Evolutionary conservation across 2,888 invertebrate genomes (phyloP).

Genomic region (Eulithis prunata): DNA sequence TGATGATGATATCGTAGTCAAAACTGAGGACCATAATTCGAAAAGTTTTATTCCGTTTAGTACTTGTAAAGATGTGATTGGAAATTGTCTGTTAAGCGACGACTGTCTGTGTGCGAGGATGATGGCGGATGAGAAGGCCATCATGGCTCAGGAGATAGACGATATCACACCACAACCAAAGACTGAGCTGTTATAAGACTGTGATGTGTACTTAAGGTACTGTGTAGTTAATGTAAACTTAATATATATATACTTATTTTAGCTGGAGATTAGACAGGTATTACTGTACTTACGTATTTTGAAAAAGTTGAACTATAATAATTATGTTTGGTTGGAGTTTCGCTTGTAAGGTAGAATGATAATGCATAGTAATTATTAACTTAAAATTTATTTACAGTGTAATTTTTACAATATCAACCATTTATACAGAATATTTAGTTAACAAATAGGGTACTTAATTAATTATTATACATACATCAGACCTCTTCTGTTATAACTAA

Average conservation of each 20-base stretch:
- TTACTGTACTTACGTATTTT: conserved; percentile 3
- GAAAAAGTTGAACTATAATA: conserved; percentile 18
- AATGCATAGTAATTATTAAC: conserved; percentile 64
- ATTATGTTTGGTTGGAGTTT: conserved; percentile 13
- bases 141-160: conserved; percentile 68
- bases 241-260: conserved; percentile 21
- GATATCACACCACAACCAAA: conserved; percentile 71
- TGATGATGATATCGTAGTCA: conserved; percentile 55
- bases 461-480: conserved; percentile 80
- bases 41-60: conserved; percentile 55
- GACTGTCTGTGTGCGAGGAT: conserved; percentile 76
- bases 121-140: conserved; percentile 63
- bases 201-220: conserved; percentile 44
- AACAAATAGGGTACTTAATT: conserved; percentile 70
- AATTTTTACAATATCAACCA: conserved; percentile 83
- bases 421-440: conserved; percentile 84
- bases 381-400: conserved; percentile 83
- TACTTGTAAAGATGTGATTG: conserved; percentile 72
- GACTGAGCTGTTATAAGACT: conserved; percentile 33
- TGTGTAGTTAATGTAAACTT: conserved; percentile 26
- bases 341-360: conserved; percentile 37
- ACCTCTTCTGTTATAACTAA: conserved; percentile 73
- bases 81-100: conserved; percentile 74
- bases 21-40: conserved; percentile 31
- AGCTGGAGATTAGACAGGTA: not conserved